Conservation (phyloP, 1,140 invertebrate species). For the Eupristina koningsbergeri region DNA sequence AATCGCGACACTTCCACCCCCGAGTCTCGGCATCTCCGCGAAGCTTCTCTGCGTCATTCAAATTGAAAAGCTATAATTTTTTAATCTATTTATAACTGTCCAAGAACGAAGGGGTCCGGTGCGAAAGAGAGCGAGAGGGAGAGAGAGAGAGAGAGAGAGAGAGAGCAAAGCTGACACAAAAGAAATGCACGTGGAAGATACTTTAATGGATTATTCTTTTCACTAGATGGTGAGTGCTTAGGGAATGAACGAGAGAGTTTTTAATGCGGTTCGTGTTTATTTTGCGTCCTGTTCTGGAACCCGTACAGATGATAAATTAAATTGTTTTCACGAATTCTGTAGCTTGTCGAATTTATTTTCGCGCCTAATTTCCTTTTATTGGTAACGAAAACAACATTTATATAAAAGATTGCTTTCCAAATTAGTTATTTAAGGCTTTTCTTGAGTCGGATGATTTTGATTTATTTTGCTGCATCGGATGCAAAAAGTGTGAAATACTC, state of each 20-base stretch:
- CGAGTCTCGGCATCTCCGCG: slow-evolving; percentile 1
- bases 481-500: too few relatives aligned
- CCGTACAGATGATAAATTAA: slow-evolving; percentile 31
- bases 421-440: background rate
- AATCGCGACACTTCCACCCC: background rate
- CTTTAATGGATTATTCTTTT: slow-evolving; percentile 49
- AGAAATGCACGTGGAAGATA: slow-evolving; percentile 44
- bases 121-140: background rate
- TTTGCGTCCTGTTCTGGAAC: slow-evolving; percentile 16
- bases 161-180: slow-evolving; percentile 26
- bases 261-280: slow-evolving; percentile 39
- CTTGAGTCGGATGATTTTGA: background rate
- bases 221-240: slow-evolving; percentile 16
- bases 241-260: background rate
- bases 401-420: background rate
- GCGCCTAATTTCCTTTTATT: background rate
- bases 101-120: background rate
- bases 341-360: slow-evolving; percentile 12
- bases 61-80: slow-evolving; percentile 57
- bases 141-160: slow-evolving; percentile 48
- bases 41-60: slow-evolving; percentile 22
- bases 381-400: background rate
- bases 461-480: background rate
- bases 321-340: slow-evolving; percentile 26
- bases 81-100: slow-evolving; percentile 56